Evolutionary conservation across 1,140 invertebrate genomes (phyloP), one percentile per base, ranked within the genome.

Genomic region (Atta colombica): DNA sequence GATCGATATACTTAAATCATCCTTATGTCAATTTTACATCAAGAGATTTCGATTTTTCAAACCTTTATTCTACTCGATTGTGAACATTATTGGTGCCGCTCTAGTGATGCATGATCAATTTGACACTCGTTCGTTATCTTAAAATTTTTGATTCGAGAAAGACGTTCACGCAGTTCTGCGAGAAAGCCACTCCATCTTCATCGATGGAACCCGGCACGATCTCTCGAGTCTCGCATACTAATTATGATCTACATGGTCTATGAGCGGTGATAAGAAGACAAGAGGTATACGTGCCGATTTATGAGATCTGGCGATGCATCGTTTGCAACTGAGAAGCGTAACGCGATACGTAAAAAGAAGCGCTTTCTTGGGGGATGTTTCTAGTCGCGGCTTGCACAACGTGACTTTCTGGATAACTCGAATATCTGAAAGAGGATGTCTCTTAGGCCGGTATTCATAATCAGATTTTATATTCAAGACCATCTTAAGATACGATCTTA

Each of bases 331-430:
- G 21, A 58, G 35, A 81, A 71, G 39, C 65, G 45, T 66, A 18
- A 78, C 6, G 39, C 58, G 35, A 68, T 68, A 18, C 51, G 49
- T 72, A 60, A 86, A 74, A 88, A 78, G 72, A 88, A 77, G 81
- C 61, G 35, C 49, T 49, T 10, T 55, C 10, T 77, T 39, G 74
- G 7, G 18, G 18, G 12, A 39, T 7, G 7, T 66, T 18, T 18
- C 2, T 28, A 45, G 18, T 77, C 25, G 21, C 18, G 39, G 39
- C n/a, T 61, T 63, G 18, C 28, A 39, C 21, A 45, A 45, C 8
- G 39, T 45, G 18, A 49, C 39, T 66, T 31, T 3, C 25, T 53
- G 14, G 7, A 68, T 25, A 31, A 55, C 25, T 25, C 18, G 21
- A 16, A 69, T 53, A 14, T 53, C 12, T 5, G 66, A 18, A 69